Evolutionary conservation across 2,888 invertebrate genomes (phyloP).

Genomic region (Lasioglossum morio): DNA sequence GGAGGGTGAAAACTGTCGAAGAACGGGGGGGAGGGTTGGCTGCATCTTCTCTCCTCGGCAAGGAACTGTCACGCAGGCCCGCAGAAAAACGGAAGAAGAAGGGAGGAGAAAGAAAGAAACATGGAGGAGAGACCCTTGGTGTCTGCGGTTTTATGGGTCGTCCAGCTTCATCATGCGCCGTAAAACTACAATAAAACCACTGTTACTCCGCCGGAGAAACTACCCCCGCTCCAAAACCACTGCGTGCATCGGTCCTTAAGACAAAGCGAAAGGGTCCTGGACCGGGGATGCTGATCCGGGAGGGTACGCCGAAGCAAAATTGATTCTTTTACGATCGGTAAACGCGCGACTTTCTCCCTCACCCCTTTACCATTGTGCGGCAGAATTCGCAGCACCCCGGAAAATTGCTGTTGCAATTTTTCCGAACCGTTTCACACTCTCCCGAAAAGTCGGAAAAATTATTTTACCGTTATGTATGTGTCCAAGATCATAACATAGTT

Average conservation of each 20-base stretch:
- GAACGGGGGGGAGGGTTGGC: conserved; percentile 34
- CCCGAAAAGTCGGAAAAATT: not conserved
- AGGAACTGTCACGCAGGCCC: conserved; percentile 32
- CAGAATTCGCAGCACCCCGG: not conserved
- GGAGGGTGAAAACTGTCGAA: conserved; percentile 66
- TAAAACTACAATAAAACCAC: conserved; percentile 84
- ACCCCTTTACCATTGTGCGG: not conserved
- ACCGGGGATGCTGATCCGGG: conserved; percentile 50
- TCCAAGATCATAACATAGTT: too few relatives aligned
- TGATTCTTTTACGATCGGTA: conserved; percentile 83
- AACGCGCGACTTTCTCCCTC: conserved; percentile 67
- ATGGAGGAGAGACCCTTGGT: conserved; percentile 68
- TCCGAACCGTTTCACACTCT: not conserved
- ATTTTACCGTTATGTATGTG: too few relatives aligned
- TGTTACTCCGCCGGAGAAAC: conserved; percentile 78
- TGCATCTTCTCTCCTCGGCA: conserved; percentile 52
- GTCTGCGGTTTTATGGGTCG: conserved; percentile 82
- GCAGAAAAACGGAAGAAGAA: not conserved
- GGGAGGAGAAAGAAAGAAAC: conserved; percentile 16
- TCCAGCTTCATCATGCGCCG: conserved; percentile 83
- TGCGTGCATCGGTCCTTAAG: conserved; percentile 74
- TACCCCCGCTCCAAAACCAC: conserved; percentile 75
- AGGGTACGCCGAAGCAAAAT: conserved; percentile 74
- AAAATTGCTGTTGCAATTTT: conserved; percentile 4
- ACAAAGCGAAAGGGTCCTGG: conserved; percentile 53